phyloP scores from a whole-genome alignment of 2,888 invertebrate genomes.

The Pherbina coryleti region DNA sequence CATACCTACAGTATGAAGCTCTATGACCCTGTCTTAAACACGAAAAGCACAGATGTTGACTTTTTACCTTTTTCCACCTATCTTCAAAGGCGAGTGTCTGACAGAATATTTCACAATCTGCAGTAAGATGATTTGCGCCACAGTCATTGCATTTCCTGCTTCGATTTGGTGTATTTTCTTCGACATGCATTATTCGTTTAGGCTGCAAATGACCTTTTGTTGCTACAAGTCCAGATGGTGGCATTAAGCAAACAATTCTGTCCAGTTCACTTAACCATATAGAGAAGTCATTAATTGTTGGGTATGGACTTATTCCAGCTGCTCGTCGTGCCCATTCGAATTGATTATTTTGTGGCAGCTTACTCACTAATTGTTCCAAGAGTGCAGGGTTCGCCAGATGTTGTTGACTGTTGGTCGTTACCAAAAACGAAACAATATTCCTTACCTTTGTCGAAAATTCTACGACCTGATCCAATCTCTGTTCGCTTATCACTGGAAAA shows the following conservation, averaged over 20 bases:
- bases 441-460: constrained; percentile 31
- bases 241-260: constrained; percentile 11
- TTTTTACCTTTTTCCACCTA: constrained; percentile 37
- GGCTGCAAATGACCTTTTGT: neutral
- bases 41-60: too few relatives aligned
- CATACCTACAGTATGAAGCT: neutral
- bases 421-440: constrained; percentile 32
- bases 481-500: too few relatives aligned
- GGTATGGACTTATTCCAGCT: constrained; percentile 28
- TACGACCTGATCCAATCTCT: constrained; percentile 8
- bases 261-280: constrained; percentile 20
- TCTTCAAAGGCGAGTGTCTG: too few relatives aligned
- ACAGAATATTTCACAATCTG: constrained; percentile 11
- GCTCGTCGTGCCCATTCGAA: constrained; percentile 34
- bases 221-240: neutral
- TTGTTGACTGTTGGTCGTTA: constrained; percentile 33
- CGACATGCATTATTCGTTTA: constrained; percentile 16
- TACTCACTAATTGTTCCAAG: constrained; percentile 32
- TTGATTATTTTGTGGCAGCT: constrained; percentile 34
- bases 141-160: constrained; percentile 9
- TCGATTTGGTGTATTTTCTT: neutral
- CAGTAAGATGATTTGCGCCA: neutral
- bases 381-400: constrained; percentile 37
- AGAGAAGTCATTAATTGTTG: constrained; percentile 28
- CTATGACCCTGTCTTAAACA: constrained; percentile 28